Evolutionary conservation across 2,797 vertebrate genomes (phyloP).

Genomic region (Heliangelus exortis): DNA sequence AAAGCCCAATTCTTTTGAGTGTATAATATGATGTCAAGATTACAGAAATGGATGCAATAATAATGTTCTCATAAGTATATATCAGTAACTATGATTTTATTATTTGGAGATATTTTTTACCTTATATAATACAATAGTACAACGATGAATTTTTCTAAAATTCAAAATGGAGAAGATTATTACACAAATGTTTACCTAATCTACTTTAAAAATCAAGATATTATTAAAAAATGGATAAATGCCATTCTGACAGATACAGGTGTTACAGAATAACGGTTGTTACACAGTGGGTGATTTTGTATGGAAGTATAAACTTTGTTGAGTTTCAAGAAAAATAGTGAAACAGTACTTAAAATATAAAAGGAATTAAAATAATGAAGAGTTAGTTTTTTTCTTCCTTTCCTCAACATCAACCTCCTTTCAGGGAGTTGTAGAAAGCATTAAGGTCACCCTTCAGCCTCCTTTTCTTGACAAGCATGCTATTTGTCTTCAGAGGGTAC

Average conservation of each 20-base stretch:
- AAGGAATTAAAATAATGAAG: background rate
- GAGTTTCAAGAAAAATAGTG: background rate
- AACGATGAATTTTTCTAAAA: background rate
- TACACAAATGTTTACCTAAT: background rate
- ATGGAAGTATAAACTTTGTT: background rate
- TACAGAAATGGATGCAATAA: background rate
- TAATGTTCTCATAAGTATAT: background rate
- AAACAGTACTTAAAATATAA: background rate
- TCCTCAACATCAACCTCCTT: background rate
- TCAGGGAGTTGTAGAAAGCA: background rate
- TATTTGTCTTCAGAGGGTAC: background rate
- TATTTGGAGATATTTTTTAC: background rate
- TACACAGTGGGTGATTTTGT: background rate
- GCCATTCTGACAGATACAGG: background rate
- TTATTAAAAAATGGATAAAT: background rate
- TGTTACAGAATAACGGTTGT: background rate
- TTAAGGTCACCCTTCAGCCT: background rate
- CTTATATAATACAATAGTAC: background rate
- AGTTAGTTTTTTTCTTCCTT: background rate
- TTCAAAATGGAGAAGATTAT: background rate
- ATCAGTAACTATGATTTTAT: background rate
- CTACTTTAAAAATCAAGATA: background rate
- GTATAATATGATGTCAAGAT: background rate
- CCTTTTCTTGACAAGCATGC: background rate
- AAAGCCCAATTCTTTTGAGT: background rate